phyloP scores from a whole-genome alignment of 2,888 invertebrate genomes.

The Lampropteryx suffumata region DNA sequence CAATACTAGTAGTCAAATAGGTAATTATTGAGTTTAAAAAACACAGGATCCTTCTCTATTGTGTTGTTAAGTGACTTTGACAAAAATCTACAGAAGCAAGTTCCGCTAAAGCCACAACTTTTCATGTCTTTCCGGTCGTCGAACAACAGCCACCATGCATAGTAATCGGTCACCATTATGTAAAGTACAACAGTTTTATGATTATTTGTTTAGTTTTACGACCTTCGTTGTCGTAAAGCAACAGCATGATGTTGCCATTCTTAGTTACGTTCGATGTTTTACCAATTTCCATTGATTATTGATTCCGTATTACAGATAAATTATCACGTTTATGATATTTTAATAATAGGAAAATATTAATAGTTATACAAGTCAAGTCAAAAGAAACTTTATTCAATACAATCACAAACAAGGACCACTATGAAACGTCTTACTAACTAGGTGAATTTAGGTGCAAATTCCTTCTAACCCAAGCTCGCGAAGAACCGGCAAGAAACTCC shows the following conservation, averaged over 20 bases:
- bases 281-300: not conserved
- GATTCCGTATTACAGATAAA: too few relatives aligned
- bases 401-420: too few relatives aligned
- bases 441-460: too few relatives aligned
- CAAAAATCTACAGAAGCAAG: not conserved
- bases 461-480: too few relatives aligned
- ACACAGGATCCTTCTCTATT: not conserved
- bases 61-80: not conserved
- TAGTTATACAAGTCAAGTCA: too few relatives aligned
- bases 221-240: conserved; percentile 12
- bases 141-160: conserved; percentile 19
- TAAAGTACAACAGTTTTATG: conserved; percentile 21
- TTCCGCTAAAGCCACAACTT: conserved; percentile 6
- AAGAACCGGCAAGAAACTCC: too few relatives aligned
- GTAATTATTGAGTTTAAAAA: not conserved
- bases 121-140: conserved; percentile 8
- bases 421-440: too few relatives aligned
- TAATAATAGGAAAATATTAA: too few relatives aligned
- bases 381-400: too few relatives aligned
- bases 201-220: conserved; percentile 24
- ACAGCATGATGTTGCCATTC: conserved; percentile 1
- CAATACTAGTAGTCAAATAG: too few relatives aligned
- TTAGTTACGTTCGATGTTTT: not conserved
- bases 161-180: conserved; percentile 21
- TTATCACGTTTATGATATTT: too few relatives aligned